Evolutionary conservation across 2,113 vertebrate genomes (phyloP), one percentile per base, ranked within the genome.

Genomic region (Pseudorhombus dupliciocellatus): DNA sequence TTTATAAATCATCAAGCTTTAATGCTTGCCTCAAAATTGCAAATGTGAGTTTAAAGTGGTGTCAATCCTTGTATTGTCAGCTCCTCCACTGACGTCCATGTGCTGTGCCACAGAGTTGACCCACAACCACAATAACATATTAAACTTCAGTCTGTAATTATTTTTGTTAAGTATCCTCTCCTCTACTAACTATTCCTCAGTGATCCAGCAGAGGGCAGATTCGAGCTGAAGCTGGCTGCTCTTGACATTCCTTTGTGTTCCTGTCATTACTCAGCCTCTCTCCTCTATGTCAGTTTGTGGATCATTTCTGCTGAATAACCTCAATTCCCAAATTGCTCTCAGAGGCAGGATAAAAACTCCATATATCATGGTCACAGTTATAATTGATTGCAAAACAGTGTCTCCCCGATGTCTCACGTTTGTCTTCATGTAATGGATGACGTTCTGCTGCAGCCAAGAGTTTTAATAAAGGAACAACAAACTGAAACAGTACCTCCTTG

Each of bases 201-300:
- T 65, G 0, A 20, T 81, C 88, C 91, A 89, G 81, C 87, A 93
- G 93, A 81, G 77, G 91, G 92, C 88, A 87, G 81, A 70, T 25
- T 42, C 68, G 22, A 80, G 62, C 69, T 67, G 10, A 52, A 57
- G 40, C 56, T 86, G 75, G 75, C 74, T 56, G 54, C 16, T 48
- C 20, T 68, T 2, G 0, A 81, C 84, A 91, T 90, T 90, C 90
- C 80, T 85, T 88, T 86, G 79, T 50, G 74, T 78, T 84, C 83
- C 70, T 67, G 83, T 92, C 85, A 90, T 87, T 80, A 62, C 68
- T 87, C 81, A 75, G 62, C 72, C 69, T 70, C 69, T 86, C 58
- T 84, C 65, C 69, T 80, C 61, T 22, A 25, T 68, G 75, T 81
- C 75, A 71, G 63, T 79, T 79, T 77, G 66, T 86, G 70, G 78